Base-by-base conservation (phyloP, 2,888 invertebrate genomes). In the Andricus curvator region DNA sequence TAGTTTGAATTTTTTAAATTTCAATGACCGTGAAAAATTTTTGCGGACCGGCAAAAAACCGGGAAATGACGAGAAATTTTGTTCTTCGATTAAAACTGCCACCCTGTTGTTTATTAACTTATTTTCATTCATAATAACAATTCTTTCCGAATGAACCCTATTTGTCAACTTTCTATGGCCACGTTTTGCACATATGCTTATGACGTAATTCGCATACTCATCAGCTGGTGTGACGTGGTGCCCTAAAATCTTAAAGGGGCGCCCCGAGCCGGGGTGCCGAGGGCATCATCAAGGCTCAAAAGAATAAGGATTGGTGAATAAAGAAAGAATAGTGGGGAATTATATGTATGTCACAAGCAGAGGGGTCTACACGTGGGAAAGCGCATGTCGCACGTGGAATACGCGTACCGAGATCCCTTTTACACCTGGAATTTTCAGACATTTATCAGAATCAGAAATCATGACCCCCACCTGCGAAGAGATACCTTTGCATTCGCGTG, bases 281-380 rank as follows among this genome's bases (percentile, higher is more conserved):
- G 67, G 67, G 37, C 48, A 70, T 25, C 70, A 37, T 66, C 56
- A 20, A n/a, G 65, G 65, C 33, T 33, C 29, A 70, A 70, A 70
- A 74, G 70, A 74, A 74, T 74, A 56, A 74, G 56, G 56, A 56
- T 74, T 74, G 74, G 33, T 33, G 74, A 56, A 74, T 74, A 56
- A 56, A 74, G 74, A 74, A 56, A 33, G n/a, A 74, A 74, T 51
- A n/a, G 70, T 56, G 70, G 51, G 74, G 74, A 74, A 74, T 74
- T 74, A 74, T 74, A 33, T n/a, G 56, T 74, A 56, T 74, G 86
- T 84, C 86, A 82, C 85, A 85, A 82, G 84, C 82, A 84, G 68
- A 78, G 84, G 84, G 83, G 84, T 80, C 80, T 85, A 88, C 89
- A 91, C 91, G 90, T 91, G 92, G 89, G 91, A 92, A 92, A 88